A percentile compares a stretch with the other conserved stretches of the same genome.
These are phyloP conservation scores for Myotis brandtii DNA, from an alignment of 2,113 vertebrate genomes.

Conservation along the genomic window DNA sequence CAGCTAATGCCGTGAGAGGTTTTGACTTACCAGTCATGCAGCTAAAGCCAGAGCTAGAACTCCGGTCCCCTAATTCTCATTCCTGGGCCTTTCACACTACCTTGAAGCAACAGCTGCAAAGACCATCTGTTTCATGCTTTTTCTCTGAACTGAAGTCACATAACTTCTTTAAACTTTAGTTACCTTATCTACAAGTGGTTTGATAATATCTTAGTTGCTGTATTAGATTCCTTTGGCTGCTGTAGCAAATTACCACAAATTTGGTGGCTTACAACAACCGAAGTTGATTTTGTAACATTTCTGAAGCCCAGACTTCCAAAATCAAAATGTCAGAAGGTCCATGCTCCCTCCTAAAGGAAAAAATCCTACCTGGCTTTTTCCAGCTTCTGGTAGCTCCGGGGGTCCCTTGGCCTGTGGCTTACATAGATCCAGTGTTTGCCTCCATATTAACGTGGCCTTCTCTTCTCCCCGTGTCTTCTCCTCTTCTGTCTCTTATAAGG, in stretches of 20 bases:
- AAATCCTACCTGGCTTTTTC: background rate
- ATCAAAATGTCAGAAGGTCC: background rate
- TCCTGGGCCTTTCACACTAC: background rate
- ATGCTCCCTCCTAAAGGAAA: background rate
- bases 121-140: slow-evolving; percentile 9
- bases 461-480: background rate
- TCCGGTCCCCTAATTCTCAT: background rate
- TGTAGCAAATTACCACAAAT: background rate
- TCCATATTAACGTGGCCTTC: background rate
- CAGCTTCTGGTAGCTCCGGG: background rate
- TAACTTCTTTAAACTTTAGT: slow-evolving; percentile 33
- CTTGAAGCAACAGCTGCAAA: slow-evolving; percentile 22
- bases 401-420: background rate
- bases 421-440: background rate
- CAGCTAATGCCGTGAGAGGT: background rate
- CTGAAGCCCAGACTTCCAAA: slow-evolving; percentile 18
- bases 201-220: slow-evolving; percentile 17
- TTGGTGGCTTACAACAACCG: slow-evolving; percentile 5
- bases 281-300: slow-evolving; percentile 9
- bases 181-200: slow-evolving; percentile 12
- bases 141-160: slow-evolving; percentile 30
- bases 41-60: background rate
- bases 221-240: background rate
- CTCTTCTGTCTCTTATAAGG: background rate
- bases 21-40: background rate